These are phyloP conservation scores for Euclidia mi DNA, from an alignment of 2,888 invertebrate genomes.

Conservation along the genomic window DNA sequence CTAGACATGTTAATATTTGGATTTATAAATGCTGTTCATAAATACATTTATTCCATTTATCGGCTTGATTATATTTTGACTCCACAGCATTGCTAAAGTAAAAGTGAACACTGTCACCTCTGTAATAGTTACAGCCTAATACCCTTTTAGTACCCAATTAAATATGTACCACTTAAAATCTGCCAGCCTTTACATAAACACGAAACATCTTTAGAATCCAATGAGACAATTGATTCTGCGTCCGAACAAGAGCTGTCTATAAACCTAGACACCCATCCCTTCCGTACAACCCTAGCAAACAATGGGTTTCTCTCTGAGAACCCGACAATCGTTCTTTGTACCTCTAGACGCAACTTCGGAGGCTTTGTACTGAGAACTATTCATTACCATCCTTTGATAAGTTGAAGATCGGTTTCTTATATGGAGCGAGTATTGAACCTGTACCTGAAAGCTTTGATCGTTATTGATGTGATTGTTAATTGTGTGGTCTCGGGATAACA, in stretches of 20 bases:
- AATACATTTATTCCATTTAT: too few relatives aligned
- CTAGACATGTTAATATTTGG: too few relatives aligned
- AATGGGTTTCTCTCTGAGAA: conserved; percentile 36
- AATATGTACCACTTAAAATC: not conserved
- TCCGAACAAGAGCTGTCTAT: conserved; percentile 8
- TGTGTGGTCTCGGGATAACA: not conserved
- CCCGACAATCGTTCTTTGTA: conserved; percentile 49
- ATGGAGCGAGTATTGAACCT: conserved; percentile 5
- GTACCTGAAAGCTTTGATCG: conserved; percentile 16
- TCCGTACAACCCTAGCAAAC: conserved; percentile 39
- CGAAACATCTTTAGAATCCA: conserved; percentile 6
- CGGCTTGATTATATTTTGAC: too few relatives aligned
- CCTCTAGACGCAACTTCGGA: conserved; percentile 46
- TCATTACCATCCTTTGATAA: conserved; percentile 57
- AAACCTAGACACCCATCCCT: conserved; percentile 10
- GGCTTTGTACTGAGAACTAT: conserved; percentile 43
- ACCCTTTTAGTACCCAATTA: too few relatives aligned
- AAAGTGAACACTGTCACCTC: too few relatives aligned
- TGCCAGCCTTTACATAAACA: not conserved
- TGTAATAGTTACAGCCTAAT: too few relatives aligned
- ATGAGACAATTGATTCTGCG: conserved; percentile 7
- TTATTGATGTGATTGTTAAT: conserved; percentile 13
- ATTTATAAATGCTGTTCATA: too few relatives aligned
- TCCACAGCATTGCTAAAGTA: too few relatives aligned
- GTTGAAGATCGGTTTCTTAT: conserved; percentile 54